Evolutionary conservation across 2,888 invertebrate species (phyloP).

Genomic region (Lymantria monacha): DNA sequence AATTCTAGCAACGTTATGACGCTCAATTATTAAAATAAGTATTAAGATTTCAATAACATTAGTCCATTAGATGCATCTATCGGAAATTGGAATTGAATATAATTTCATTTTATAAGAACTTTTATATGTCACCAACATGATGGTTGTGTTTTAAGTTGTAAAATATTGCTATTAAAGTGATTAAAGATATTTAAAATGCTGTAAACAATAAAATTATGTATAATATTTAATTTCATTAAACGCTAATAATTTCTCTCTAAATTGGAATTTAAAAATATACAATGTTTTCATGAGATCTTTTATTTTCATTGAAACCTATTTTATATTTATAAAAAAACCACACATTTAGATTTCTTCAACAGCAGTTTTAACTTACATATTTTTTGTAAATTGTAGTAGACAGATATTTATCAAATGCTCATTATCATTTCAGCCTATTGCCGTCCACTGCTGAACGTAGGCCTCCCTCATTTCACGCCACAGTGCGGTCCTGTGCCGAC

Average conservation of each 20-base stretch:
- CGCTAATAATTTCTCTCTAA: constrained; percentile 26
- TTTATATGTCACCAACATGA: constrained; percentile 37
- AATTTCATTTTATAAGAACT: constrained; percentile 16
- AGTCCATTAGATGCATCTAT: constrained; percentile 59
- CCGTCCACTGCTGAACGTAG: too few relatives aligned
- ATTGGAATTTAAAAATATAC: constrained; percentile 55
- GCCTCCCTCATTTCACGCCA: too few relatives aligned
- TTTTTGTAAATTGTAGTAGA: too few relatives aligned
- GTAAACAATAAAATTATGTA: constrained; percentile 21
- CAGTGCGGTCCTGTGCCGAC: too few relatives aligned
- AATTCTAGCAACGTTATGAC: constrained; percentile 53
- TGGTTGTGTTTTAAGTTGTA: constrained; percentile 55
- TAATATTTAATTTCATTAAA: constrained; percentile 24
- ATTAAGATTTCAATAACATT: constrained; percentile 43
- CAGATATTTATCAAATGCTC: too few relatives aligned
- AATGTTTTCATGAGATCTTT: constrained; percentile 53
- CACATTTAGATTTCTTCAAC: too few relatives aligned
- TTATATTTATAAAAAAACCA: too few relatives aligned
- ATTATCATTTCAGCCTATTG: too few relatives aligned
- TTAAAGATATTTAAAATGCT: constrained; percentile 34
- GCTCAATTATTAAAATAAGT: constrained; percentile 70
- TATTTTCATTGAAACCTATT: too few relatives aligned
- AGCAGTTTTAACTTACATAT: too few relatives aligned
- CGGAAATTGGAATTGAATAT: constrained; percentile 43
- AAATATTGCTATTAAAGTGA: constrained; percentile 36